Conservation (phyloP, 2,888 invertebrate species). For the Strigamia crassipes region DNA sequence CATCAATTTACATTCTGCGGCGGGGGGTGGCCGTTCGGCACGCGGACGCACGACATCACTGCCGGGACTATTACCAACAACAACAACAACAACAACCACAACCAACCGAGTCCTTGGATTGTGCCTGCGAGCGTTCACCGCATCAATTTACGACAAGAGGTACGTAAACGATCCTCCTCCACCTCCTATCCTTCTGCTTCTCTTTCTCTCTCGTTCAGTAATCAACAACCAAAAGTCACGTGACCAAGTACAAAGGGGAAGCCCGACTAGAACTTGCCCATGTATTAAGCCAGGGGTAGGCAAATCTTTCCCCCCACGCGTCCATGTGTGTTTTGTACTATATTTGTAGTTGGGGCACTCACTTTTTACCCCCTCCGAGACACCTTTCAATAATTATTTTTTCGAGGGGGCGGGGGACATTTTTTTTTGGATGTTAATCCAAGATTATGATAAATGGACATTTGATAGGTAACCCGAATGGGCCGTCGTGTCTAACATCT, state of each 20-base stretch:
- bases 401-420: no score
- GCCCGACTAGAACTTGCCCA: not conserved
- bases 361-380: no score
- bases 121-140: conserved; percentile 11
- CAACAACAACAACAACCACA: not conserved
- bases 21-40: no score
- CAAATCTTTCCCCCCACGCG: not conserved
- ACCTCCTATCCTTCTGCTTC: conserved; percentile 7
- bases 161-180: not conserved
- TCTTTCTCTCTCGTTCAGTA: conserved; percentile 1
- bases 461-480: not conserved
- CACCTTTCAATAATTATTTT: no score
- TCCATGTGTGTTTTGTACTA: not conserved
- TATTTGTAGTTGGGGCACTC: not conserved
- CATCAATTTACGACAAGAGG: conserved; percentile 25
- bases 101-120: not conserved
- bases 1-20: not conserved
- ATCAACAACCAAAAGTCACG: conserved; percentile 18
- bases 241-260: conserved; percentile 22
- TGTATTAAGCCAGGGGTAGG: not conserved
- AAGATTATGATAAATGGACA: not conserved
- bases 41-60: no score
- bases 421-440: not conserved
- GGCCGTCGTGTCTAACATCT: not conserved
- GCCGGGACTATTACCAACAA: not conserved